Evolutionary conservation across 2,113 vertebrate species (phyloP).

Genomic region (Diadophis punctatus): DNA sequence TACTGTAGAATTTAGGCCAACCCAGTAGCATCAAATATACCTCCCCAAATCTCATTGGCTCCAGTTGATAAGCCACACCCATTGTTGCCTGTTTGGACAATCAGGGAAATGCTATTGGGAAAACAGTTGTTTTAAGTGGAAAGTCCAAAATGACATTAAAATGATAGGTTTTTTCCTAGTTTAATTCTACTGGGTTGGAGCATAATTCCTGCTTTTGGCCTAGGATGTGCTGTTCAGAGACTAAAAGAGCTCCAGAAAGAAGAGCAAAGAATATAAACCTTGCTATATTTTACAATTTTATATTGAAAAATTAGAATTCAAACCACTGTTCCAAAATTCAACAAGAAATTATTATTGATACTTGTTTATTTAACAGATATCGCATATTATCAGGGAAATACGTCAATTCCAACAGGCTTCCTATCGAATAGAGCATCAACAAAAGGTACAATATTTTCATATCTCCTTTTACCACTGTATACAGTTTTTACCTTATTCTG

Average conservation of each 20-base stretch:
- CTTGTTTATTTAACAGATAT: slow-evolving; percentile 78
- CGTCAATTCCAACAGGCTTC: slow-evolving; percentile 97
- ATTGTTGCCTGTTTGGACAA: not conserved
- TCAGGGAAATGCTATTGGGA: not conserved
- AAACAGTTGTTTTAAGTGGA: not conserved
- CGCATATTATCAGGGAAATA: slow-evolving; percentile 97
- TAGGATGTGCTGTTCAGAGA: not conserved
- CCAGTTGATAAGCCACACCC: not conserved
- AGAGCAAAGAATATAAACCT: not conserved
- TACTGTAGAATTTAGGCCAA: not conserved
- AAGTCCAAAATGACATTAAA: not conserved
- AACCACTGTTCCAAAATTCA: not conserved
- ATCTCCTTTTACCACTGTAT: not conserved
- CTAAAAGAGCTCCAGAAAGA: not conserved
- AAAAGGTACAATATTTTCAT: slow-evolving; percentile 79
- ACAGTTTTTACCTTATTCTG: not conserved
- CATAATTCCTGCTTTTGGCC: not conserved
- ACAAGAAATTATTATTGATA: not conserved
- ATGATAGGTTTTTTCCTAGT: not conserved
- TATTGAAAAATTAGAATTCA: not conserved
- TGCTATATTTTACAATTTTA: not conserved
- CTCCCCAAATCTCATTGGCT: not conserved
- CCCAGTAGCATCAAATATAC: not conserved
- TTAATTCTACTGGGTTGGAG: not conserved
- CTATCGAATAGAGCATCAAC: slow-evolving; percentile 94